Conservation (phyloP, 2,113 vertebrate genomes). For the Calonectris borealis region DNA sequence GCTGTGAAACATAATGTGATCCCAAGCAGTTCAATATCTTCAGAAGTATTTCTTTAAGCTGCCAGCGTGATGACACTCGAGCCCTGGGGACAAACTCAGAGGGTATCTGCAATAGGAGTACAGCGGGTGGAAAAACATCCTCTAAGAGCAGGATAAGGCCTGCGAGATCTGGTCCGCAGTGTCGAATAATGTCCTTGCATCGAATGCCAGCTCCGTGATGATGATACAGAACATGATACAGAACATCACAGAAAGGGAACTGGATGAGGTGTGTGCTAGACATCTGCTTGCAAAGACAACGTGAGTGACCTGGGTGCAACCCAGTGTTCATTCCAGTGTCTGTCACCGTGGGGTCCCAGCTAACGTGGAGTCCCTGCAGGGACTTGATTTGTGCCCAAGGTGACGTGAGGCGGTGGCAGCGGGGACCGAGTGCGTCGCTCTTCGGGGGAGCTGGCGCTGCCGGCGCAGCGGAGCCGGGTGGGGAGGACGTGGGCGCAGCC, state of each 20-base stretch:
- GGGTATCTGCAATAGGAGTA: neutral
- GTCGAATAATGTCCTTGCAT: neutral
- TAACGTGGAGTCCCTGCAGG: no score
- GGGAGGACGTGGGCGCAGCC: neutral
- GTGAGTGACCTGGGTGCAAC: neutral
- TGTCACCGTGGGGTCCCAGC: rapidly evolving
- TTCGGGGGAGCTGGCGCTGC: neutral
- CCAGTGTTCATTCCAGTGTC: neutral
- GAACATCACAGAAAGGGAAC: neutral
- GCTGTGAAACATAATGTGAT: neutral
- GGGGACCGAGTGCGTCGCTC: neutral
- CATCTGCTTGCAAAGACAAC: neutral
- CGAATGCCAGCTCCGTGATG: neutral
- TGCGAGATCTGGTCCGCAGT: rapidly evolving
- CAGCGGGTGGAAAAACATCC: neutral
- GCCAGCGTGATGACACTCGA: rapidly evolving
- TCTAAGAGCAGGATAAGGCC: neutral
- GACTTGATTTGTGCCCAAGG: neutral
- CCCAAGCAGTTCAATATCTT: neutral
- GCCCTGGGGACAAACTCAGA: neutral
- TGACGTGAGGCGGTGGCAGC: neutral
- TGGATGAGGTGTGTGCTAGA: neutral
- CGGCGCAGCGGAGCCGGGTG: neutral
- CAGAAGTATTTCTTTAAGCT: neutral
- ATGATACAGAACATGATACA: neutral